Percentiles rank a stretch among this genome's conserved stretches.
Conservation (phyloP, 2,113 vertebrate genomes). For the Coregonus clupeaformis region DNA sequence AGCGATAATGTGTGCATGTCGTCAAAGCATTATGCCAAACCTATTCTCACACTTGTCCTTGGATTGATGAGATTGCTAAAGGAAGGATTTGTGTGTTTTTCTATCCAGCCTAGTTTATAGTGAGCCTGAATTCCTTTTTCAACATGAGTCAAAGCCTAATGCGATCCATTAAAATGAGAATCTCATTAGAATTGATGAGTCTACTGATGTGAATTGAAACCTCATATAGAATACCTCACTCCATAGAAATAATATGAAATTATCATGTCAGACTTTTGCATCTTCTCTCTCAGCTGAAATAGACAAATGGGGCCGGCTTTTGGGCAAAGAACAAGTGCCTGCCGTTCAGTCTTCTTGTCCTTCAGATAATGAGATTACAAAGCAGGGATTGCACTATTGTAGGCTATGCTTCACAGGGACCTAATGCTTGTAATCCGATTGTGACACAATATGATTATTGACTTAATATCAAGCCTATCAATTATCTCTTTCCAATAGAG, state of each 20-base stretch:
- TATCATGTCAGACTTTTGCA: not conserved
- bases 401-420: not conserved
- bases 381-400: not conserved
- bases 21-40: slow-evolving; percentile 2
- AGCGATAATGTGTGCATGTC: slow-evolving; percentile 2
- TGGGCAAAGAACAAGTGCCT: not conserved
- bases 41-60: slow-evolving; percentile 9
- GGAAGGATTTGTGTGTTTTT: not conserved
- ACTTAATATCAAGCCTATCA: too few species aligned
- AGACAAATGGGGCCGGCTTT: not conserved
- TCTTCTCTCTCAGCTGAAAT: not conserved
- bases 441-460: too few species aligned
- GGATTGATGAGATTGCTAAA: slow-evolving; percentile 6
- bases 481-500: too few species aligned
- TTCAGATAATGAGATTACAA: not conserved
- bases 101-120: not conserved
- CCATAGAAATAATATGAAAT: not conserved
- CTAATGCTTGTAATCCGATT: too few species aligned
- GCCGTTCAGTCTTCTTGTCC: not conserved
- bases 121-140: slow-evolving; percentile 4
- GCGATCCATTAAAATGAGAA: not conserved
- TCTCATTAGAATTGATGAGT: slow-evolving; percentile 10
- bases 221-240: too few species aligned
- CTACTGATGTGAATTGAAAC: not conserved
- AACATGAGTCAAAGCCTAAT: not conserved